These are phyloP conservation scores for Stenodema calcarata DNA, from an alignment of 2,888 invertebrate genomes.

Conservation along the genomic window DNA sequence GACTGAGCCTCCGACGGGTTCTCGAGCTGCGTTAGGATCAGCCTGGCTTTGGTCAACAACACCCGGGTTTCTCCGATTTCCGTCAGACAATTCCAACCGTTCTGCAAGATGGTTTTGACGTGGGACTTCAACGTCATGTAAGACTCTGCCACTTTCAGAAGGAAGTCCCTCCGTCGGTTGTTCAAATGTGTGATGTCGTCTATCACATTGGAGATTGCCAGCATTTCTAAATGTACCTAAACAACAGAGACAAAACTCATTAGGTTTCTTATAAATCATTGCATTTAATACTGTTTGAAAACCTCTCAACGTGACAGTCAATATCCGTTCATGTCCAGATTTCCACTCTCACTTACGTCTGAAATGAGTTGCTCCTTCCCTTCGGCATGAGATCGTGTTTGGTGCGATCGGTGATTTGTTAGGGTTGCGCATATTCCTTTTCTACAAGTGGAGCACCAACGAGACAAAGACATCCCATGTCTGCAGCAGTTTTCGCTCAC, in stretches of 20 bases:
- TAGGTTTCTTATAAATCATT: too few relatives aligned
- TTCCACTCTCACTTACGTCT: conserved; percentile 63
- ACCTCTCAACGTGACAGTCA: neutral
- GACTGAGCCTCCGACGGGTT: conserved; percentile 69
- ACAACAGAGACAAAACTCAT: conserved; percentile 20
- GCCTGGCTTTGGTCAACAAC: conserved; percentile 68
- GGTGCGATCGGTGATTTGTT: conserved; percentile 71
- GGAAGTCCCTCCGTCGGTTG: conserved; percentile 74
- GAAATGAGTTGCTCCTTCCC: conserved; percentile 72
- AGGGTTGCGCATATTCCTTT: conserved; percentile 71
- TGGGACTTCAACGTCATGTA: conserved; percentile 77
- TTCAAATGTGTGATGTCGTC: conserved; percentile 74
- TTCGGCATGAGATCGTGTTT: conserved; percentile 72
- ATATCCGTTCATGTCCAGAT: too few relatives aligned
- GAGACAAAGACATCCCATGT: conserved; percentile 74
- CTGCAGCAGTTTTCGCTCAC: conserved; percentile 71
- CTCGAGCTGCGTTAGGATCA: conserved; percentile 68
- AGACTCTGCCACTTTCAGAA: conserved; percentile 75
- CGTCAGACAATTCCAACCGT: conserved; percentile 70
- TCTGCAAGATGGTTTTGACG: conserved; percentile 76
- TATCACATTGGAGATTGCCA: conserved; percentile 73
- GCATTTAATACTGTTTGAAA: neutral
- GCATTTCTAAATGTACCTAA: conserved; percentile 70
- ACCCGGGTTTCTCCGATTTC: conserved; percentile 73
- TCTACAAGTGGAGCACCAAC: conserved; percentile 75